Percentiles rank a stretch among this genome's conserved stretches.
Conservation (phyloP, 2,113 vertebrate species). For the Caracal caracal region DNA sequence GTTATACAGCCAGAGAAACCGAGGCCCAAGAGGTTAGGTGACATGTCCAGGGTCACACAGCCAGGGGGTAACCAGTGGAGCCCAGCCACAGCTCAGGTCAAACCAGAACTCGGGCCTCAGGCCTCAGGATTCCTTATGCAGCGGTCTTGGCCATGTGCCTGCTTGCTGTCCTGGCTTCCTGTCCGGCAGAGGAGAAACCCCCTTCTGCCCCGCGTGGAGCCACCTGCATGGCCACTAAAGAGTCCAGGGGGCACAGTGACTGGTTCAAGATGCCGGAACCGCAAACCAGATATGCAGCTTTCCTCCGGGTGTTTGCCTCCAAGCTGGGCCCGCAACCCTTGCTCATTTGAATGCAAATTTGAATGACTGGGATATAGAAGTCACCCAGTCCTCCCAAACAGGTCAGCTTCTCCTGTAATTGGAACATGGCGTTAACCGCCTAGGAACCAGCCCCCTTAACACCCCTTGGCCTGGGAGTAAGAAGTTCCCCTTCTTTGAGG, state of each 20-base stretch:
- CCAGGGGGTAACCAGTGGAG: not conserved
- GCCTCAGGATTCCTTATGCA: not conserved
- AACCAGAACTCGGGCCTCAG: not conserved
- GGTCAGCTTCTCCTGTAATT: not conserved
- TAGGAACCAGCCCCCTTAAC: not conserved
- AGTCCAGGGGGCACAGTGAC: not conserved
- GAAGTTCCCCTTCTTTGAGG: not conserved
- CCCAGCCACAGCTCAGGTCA: not conserved
- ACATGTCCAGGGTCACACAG: not conserved
- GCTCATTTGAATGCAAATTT: not conserved
- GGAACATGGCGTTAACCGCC: not conserved
- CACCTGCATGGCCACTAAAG: not conserved
- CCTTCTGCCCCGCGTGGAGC: not conserved
- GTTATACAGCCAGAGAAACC: not conserved
- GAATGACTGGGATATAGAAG: not conserved
- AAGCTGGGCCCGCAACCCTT: fast-evolving
- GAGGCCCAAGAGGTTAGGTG: not conserved
- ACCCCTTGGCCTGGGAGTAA: not conserved
- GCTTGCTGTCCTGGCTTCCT: not conserved
- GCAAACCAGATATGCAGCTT: not conserved
- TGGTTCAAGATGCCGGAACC: not conserved
- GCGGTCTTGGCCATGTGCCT: not conserved
- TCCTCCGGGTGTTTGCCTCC: not conserved
- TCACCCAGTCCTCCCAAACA: not conserved
- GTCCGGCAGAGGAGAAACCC: not conserved